Percentiles rank a stretch among this genome's conserved stretches.
These are phyloP conservation scores for Recurvirostra avosetta DNA, from an alignment of 2,113 vertebrate species.

Conservation along the genomic window DNA sequence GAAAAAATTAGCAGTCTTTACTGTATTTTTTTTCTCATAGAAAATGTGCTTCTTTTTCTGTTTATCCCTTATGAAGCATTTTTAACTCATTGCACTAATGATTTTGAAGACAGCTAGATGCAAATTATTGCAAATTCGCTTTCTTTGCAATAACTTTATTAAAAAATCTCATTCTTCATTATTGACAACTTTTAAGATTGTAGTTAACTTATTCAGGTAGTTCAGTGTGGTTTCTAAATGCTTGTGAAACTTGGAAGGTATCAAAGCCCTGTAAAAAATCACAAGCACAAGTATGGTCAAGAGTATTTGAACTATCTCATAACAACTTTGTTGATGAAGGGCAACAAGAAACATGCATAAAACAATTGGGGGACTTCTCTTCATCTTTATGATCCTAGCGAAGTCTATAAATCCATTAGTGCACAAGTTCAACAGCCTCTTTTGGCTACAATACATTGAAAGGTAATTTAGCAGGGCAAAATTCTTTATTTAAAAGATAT, in stretches of 20 bases:
- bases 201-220: not conserved
- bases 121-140: not conserved
- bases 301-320: not conserved
- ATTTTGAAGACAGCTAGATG: not conserved
- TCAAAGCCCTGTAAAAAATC: not conserved
- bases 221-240: not conserved
- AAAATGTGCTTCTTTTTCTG: not conserved
- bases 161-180: not conserved
- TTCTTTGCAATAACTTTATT: not conserved
- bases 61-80: not conserved
- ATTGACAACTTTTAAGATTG: not conserved
- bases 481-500: not conserved
- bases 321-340: not conserved
- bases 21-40: not conserved
- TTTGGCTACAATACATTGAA: not conserved
- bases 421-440: not conserved
- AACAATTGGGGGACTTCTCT: not conserved
- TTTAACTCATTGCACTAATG: not conserved
- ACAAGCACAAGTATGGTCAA: not conserved
- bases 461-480: not conserved
- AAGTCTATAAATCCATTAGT: constrained; percentile 20
- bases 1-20: not conserved
- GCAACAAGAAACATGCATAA: not conserved
- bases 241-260: not conserved
- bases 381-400: constrained; percentile 1